Conservation (phyloP, 2,113 vertebrate species). For the Leuciscus idus region DNA sequence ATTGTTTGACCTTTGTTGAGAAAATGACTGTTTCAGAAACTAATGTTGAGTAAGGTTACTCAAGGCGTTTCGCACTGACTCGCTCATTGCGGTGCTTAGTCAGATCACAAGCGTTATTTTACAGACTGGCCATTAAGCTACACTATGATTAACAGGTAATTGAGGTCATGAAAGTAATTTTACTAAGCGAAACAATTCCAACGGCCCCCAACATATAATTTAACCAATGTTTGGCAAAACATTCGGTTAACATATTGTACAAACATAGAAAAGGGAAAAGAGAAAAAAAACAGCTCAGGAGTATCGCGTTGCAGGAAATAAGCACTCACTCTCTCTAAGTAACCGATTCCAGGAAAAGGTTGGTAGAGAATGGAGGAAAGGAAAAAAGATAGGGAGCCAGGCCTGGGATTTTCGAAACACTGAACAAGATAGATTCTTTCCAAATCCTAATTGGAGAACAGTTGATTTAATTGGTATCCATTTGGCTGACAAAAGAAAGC, state of each 20-base stretch:
- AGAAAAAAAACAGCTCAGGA: conserved; percentile 75
- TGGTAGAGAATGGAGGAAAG: conserved; percentile 62
- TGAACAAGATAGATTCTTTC: conserved; percentile 91
- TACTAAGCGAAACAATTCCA: conserved; percentile 59
- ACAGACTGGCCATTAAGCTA: conserved; percentile 46
- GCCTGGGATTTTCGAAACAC: conserved; percentile 81
- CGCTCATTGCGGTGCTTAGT: not conserved
- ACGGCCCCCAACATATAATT: conserved; percentile 63
- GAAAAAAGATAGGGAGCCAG: conserved; percentile 72
- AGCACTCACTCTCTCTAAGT: conserved; percentile 78
- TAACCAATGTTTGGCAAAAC: conserved; percentile 76
- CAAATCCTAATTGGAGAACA: conserved; percentile 98
- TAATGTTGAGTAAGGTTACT: conserved; percentile 33
- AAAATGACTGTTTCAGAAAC: conserved; percentile 36
- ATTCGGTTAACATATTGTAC: conserved; percentile 82
- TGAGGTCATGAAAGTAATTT: conserved; percentile 50
- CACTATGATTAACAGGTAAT: conserved; percentile 41
- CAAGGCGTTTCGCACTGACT: not conserved
- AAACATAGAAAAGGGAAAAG: conserved; percentile 84
- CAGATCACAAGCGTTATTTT: conserved; percentile 37
- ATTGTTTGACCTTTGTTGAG: conserved; percentile 33
- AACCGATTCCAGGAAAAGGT: conserved; percentile 84
- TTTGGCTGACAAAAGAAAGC: conserved; percentile 94
- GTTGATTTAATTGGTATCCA: conserved; percentile 98
- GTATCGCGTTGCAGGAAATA: conserved; percentile 95